These are phyloP conservation scores for Agonopterix heracliana DNA, from an alignment of 2,888 invertebrate genomes.

Conservation along the genomic window DNA sequence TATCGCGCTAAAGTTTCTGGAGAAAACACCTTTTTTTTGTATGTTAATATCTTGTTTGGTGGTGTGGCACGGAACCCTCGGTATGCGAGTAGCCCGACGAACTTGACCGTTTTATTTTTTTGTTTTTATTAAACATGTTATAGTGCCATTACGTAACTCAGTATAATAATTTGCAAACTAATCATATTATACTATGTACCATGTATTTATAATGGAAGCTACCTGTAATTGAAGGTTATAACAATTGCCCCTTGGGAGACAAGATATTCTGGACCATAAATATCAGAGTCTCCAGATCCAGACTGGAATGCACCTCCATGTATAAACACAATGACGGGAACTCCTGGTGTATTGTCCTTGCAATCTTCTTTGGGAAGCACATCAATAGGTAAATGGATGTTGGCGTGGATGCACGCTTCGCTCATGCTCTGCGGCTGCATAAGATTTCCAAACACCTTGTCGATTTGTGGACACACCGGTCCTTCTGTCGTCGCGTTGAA, in stretches of 20 bases:
- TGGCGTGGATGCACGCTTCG: conserved; percentile 22
- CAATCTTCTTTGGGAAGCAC: background rate
- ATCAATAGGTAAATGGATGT: conserved; percentile 17
- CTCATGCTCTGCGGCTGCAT: conserved; percentile 15
- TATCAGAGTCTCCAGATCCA: conserved; percentile 55
- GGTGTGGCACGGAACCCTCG: too few species aligned
- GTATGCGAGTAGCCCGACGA: too few species aligned
- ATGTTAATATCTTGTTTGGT: too few species aligned
- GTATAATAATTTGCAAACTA: background rate
- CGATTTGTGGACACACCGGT: conserved; percentile 69
- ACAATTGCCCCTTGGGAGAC: conserved; percentile 50
- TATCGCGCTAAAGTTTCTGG: too few species aligned
- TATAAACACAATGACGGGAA: conserved; percentile 56
- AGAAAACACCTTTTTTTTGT: too few species aligned
- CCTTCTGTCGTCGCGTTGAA: conserved; percentile 67
- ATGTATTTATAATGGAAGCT: too few species aligned
- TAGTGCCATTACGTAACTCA: too few species aligned
- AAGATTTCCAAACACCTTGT: conserved; percentile 22
- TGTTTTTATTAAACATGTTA: too few species aligned
- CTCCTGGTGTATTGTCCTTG: background rate
- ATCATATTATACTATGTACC: too few species aligned
- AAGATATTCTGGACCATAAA: conserved; percentile 58
- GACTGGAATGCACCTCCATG: conserved; percentile 63
- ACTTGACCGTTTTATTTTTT: too few species aligned
- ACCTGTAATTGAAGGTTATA: conserved; percentile 67